Evolutionary conservation across 2,888 invertebrate genomes (phyloP), one percentile per base, ranked within the genome.

Genomic region (Xanthia togata): DNA sequence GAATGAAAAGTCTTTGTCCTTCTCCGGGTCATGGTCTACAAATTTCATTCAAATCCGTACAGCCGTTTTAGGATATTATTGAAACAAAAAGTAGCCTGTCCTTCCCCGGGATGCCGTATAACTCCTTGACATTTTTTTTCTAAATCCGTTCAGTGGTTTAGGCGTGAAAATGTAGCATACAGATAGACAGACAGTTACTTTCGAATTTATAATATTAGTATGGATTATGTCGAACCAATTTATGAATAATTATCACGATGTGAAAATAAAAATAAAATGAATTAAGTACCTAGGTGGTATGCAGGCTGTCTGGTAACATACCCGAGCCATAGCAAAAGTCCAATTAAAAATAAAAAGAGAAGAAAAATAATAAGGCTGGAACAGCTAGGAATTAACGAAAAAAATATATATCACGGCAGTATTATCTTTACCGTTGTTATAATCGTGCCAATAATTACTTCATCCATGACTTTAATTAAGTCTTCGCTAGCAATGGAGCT

Each of bases 401-500:
- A 55, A 65, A 82, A 55, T 60, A 67, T 17, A 3, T 78, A 44
- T 1, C 63, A 35, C 60, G 17, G 26, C 65, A 62, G 60, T 82
- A 53, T 63, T 57, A 57, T 68, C 5, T 68, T 77, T 55, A 76
- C 35, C 11, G 64, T 81, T 67, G 65, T 38, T 76, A 31, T 67
- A 47, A 41, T 69, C 38, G 82, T 75, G 76, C 35, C 26, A 74
- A 81, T 83, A 64, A 60, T 57, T 35, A 70, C 47, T 60, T 72
- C 60, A 63, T 57, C 31, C 53, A 62, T 73, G 76, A 69, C 67
- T 55, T 59, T 60, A 73, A 65, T 65, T 17, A 73, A 44, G 57
- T 60, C 17, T 14, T 60, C 64, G 14, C 57, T 63, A 78, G 86
- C 74, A 88, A 95, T 95, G 93, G 92, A 95, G 78, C 73, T 91